Base-by-base conservation (phyloP, 2,888 invertebrate genomes). In the Tortrix viridana region DNA sequence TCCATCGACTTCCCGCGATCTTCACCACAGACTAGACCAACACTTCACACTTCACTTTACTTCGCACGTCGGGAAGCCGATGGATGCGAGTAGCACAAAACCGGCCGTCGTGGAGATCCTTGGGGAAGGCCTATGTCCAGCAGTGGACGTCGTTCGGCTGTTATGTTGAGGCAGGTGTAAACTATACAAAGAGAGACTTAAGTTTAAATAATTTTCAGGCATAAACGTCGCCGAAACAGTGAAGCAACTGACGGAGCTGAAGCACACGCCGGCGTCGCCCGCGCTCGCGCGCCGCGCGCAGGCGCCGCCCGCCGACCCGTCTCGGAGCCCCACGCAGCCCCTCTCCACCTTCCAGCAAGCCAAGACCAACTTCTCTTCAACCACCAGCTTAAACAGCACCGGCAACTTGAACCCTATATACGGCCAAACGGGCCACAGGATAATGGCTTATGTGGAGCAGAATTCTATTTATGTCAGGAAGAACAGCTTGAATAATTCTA, bases 241-340 rank as follows among this genome's bases (percentile, higher is more conserved):
- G 6, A 96, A 97, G 80, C 97, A 96, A 46, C 86, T 97, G 61
- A 97, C 97, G 0, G 96, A 97, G 77, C 86, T 97, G 67, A 95
- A 96, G 74, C 97, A 97, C 86, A 97, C 96, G 74, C 97, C 97
- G 0, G 97, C 97, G 2, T 97, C 97, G 70, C 97, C 97, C 4
- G 95, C 95, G 69, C 93, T 96, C 5, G 87, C 95, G 23, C 93
- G 96, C 6, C 93, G 95, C 16, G 44, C 77, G 79, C 18, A 73
- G 75, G 43, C 6, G n/a, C 18, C 20, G 47, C 68, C 65, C 59
- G 65, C 50, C 65, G 69, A 61, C 54, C 66, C 32, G 32, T 69
- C 67, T 50, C 70, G 64, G 46, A 74, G 69, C 47, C 78, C 81
- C 5, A 76, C 81, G 1, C 79, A 74, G 16, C 71, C 82, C 0